Conservation (phyloP, 2,113 vertebrate genomes). For the Elgaria multicarinata region DNA sequence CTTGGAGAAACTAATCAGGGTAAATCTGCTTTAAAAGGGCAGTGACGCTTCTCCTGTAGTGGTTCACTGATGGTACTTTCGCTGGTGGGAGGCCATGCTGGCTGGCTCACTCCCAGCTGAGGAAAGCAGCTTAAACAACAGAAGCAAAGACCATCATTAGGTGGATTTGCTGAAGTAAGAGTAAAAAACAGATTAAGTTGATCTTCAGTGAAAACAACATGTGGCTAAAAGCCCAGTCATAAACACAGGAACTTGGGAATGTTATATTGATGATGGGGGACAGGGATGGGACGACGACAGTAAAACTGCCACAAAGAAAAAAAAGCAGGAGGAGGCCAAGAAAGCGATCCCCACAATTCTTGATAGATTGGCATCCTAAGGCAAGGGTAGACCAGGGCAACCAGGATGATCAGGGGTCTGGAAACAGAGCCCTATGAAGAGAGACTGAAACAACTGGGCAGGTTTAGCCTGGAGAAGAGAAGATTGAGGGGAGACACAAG, state of each 20-base stretch:
- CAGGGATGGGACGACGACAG: too few species aligned
- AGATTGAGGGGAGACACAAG: too few species aligned
- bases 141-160: constrained; percentile 1
- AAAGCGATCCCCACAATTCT: not conserved
- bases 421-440: too few species aligned
- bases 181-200: constrained; percentile 2
- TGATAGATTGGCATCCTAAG: not conserved
- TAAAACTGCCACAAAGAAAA: not conserved
- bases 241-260: not conserved
- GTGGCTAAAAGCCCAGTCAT: not conserved
- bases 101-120: constrained; percentile 20
- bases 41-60: fast-evolving
- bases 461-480: too few species aligned
- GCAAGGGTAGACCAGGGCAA: not conserved
- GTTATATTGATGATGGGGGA: not conserved
- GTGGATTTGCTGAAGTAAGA: constrained; percentile 7
- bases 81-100: not conserved
- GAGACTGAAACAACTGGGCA: too few species aligned
- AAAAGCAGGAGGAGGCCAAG: not conserved
- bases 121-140: not conserved
- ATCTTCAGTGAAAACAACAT: not conserved
- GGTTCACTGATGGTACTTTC: not conserved
- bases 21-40: fast-evolving
- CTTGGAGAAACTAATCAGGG: not conserved
- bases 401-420: too few species aligned